phyloP scores from a whole-genome alignment of 2,113 vertebrate genomes.

The Ophthalmolycus amberensis region DNA sequence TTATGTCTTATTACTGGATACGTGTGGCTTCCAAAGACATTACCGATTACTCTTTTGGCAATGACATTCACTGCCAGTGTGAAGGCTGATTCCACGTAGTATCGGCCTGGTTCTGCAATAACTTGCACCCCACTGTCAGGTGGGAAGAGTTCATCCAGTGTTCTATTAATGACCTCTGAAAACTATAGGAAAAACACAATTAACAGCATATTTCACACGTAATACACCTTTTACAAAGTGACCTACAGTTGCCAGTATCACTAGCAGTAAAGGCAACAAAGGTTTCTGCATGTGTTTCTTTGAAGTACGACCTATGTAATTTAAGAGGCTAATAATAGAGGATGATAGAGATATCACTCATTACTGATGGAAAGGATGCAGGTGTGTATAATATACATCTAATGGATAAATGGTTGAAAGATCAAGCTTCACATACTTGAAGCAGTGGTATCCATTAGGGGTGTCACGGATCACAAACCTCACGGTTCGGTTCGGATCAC shows the following conservation, averaged over 20 bases:
- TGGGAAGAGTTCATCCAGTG: conserved; percentile 91
- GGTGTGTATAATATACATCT: too few relatives aligned
- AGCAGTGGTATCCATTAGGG: too few relatives aligned
- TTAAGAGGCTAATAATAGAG: too few relatives aligned
- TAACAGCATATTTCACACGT: not conserved
- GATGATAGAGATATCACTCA: too few relatives aligned
- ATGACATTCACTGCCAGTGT: conserved; percentile 91
- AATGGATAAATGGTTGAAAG: too few relatives aligned
- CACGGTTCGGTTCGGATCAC: too few relatives aligned
- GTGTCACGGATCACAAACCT: too few relatives aligned
- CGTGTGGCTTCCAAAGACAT: not conserved
- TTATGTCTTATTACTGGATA: not conserved
- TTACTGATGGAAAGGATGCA: too few relatives aligned
- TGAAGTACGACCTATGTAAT: too few relatives aligned
- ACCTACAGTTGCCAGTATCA: not conserved
- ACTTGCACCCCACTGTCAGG: conserved; percentile 83
- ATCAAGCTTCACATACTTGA: too few relatives aligned
- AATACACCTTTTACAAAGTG: not conserved
- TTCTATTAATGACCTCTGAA: conserved; percentile 87
- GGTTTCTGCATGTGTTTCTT: not conserved
- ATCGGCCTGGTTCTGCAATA: conserved; percentile 92
- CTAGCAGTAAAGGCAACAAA: not conserved
- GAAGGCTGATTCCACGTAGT: conserved; percentile 91
- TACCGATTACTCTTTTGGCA: conserved; percentile 86
- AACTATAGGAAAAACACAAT: conserved; percentile 75